These are phyloP conservation scores for Echeneis naucrates DNA, from an alignment of 2,797 vertebrate genomes.

Conservation along the genomic window DNA sequence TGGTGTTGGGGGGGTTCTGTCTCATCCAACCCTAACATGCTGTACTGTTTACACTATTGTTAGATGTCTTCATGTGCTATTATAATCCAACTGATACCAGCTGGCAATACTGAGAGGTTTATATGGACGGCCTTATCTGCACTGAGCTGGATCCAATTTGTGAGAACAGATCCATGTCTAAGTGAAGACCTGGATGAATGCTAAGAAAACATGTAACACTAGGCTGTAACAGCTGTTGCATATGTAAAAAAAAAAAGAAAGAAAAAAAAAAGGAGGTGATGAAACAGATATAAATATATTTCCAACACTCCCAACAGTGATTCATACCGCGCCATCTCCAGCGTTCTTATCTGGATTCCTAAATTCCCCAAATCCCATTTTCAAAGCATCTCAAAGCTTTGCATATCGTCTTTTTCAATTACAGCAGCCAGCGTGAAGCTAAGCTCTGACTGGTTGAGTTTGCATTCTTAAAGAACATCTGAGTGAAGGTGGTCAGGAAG, in stretches of 20 bases:
- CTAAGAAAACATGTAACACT: neutral
- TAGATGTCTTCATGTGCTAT: neutral
- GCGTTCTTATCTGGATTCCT: neutral
- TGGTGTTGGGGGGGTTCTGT: neutral
- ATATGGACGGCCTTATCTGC: neutral
- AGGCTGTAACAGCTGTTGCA: conserved; percentile 12
- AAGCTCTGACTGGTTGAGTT: neutral
- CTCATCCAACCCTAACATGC: neutral
- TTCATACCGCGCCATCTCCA: neutral
- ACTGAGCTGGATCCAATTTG: conserved; percentile 1
- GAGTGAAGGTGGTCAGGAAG: neutral
- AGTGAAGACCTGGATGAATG: neutral
- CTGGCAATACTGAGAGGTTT: neutral
- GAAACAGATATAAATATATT: conserved; percentile 5
- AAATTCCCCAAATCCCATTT: neutral
- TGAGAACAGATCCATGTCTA: neutral
- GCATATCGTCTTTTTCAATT: neutral
- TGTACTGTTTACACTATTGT: neutral
- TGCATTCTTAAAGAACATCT: neutral
- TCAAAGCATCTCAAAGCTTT: neutral
- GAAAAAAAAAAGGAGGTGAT: neutral
- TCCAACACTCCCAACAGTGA: neutral
- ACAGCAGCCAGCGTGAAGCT: neutral
- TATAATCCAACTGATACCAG: neutral
- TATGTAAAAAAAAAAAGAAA: neutral